Base-by-base conservation (phyloP, 1,140 invertebrate genomes). In the Spodoptera frugiperda region DNA sequence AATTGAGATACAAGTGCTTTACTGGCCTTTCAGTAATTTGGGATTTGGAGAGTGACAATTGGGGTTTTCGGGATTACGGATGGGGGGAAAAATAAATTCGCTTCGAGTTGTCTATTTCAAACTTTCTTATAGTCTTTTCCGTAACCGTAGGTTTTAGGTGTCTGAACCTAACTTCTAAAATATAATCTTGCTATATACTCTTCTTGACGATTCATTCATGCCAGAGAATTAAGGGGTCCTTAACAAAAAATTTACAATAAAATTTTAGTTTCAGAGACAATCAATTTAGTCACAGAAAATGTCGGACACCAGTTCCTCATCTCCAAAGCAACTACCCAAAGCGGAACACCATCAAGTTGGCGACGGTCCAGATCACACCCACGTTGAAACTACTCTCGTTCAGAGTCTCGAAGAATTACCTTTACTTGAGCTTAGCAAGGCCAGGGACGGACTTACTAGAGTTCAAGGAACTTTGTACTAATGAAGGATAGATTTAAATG, bases 381-480 rank as follows among this genome's bases (percentile, higher is more conserved):
- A 83, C 39, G 0, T 70, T 90, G 0, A 80, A 67, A 25, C 80
- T 91, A 0, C 82, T 91, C 0, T 89, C 89, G 6, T 91, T 89
- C 21, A 79, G 90, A 15, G 87, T 89, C 0, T 90, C 89, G 2
- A 88, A 82, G 48, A 91, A 91, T 71, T 89, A 76, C 19, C 72
- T 90, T 0, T 89, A 90, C 77, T 86, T 89, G 39, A 89, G 83
- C 77, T 87, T 90, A 14, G 90, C 88, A 0, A 87, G 79, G 67
- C 86, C 88, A 0, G 71, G 61, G 14, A 85, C 90, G 2, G 89
- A 91, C 19, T 65, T 90, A 8, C 17, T 82, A 15, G 89, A 91
- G 70, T 91, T 87, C 49, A 77, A 73, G 21, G 82, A 88, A 73
- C 80, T 90, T 9, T 89, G 81, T 49, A 49, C 39, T 21, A 85